Evolutionary conservation across 2,888 invertebrate genomes (phyloP), one percentile per base, ranked within the genome.

Genomic region (Venusia cambrica): DNA sequence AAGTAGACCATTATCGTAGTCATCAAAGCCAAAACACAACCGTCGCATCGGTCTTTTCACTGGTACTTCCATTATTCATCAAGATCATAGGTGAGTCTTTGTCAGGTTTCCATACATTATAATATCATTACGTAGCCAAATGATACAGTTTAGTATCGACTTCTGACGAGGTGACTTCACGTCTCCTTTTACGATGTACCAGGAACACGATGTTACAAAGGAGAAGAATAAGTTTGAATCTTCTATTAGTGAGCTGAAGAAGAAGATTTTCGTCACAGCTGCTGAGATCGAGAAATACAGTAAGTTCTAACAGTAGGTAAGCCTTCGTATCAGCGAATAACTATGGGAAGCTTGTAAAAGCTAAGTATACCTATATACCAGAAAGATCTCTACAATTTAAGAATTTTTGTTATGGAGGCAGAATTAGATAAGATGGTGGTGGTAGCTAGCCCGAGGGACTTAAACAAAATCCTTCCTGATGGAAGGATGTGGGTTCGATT

Each of bases 221-320:
- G 77, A 77, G 41, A 83, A 74, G 48, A 83, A 73, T 18, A 80
- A 74, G 44, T 85, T 87, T 30, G 81, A 83, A 43, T 65, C 74
- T 1, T 78, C 85, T 0, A 81, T 85, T 13, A 79, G 76, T 71
- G 85, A 84, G 54, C 39, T 84, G 41, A 81, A 81, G 47, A 78
- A 75, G 54, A 85, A 77, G 24, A 65, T 70, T 0, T 83, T 81
- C 47, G 72, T 81, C 5, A 66, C 80, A 1, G 73, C 62, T 0
- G 65, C 72, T 24, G 81, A 84, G 30, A 69, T 80, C 17, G 68
- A 75, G 21, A 75, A 65, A 31, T 81, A 72, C 62, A 75, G 85
- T 85, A 46, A 73, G 73, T 37, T 26, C 14, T 6, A n/a, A n/a
- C n/a, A n/a, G n/a, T n/a, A n/a, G n/a, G n/a, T n/a, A n/a, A n/a